phyloP scores from a whole-genome alignment of 2,113 vertebrate genomes.

The Arothron firmamentum region DNA sequence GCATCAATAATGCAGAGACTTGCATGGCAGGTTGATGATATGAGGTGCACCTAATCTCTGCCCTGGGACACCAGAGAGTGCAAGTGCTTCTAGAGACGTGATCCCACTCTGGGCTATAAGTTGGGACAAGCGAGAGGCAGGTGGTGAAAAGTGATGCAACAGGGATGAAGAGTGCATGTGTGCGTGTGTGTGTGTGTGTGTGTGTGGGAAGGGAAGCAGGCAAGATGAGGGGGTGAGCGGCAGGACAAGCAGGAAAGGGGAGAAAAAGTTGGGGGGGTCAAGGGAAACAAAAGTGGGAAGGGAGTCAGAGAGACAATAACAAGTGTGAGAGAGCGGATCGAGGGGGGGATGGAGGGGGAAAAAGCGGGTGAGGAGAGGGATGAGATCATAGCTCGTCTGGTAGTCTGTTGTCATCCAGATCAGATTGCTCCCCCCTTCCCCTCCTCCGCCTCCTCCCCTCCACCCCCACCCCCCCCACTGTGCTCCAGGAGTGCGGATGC shows the following conservation, averaged over 20 bases:
- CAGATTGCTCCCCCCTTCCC: constrained; percentile 65
- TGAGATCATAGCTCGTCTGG: constrained; percentile 82
- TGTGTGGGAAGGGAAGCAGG: constrained; percentile 5
- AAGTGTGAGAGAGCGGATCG: constrained; percentile 17
- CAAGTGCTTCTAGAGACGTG: constrained; percentile 44
- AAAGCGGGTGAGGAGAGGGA: constrained; percentile 58
- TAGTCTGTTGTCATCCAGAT: constrained; percentile 82
- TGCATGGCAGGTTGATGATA: constrained; percentile 58
- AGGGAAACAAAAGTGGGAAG: constrained; percentile 39
- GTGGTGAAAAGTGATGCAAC: constrained; percentile 59
- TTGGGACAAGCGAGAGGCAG: constrained; percentile 53
- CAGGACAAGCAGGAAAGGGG: neutral
- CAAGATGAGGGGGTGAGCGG: constrained; percentile 18
- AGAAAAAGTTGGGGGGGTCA: constrained; percentile 48
- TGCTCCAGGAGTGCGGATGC: constrained; percentile 56
- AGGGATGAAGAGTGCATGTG: constrained; percentile 3
- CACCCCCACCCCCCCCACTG: constrained; percentile 9
- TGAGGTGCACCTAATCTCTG: constrained; percentile 73
- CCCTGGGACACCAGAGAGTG: constrained; percentile 68
- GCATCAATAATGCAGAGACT: constrained; percentile 77
- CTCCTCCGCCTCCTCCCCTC: constrained; percentile 6
- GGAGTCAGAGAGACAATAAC: constrained; percentile 35
- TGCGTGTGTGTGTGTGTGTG: neutral
- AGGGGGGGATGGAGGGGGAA: constrained; percentile 48
- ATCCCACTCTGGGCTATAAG: constrained; percentile 7